Evolutionary conservation across 2,113 vertebrate genomes (phyloP), one percentile per base, ranked within the genome.

Genomic region (Aspidoscelis tigris): DNA sequence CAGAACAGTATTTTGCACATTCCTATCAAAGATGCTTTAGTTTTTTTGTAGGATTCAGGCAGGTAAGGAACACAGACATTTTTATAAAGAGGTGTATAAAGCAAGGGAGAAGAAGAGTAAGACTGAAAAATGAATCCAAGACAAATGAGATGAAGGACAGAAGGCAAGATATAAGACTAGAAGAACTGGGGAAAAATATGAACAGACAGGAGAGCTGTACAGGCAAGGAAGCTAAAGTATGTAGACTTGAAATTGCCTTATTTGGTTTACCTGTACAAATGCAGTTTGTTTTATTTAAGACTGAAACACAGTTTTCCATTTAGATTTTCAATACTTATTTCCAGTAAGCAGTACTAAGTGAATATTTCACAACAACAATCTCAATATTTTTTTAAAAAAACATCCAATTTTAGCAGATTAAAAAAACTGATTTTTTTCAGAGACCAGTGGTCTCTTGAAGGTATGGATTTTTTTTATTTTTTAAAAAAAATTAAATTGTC

Each of bases 391-490:
- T 61, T 61, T 78, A 81, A 90, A 92, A 72, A 71, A 33, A 81
- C 84, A 76, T 71, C 61, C 89, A 76, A 89, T 50, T 79, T 70
- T 75, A 14, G 76, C 43, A 58, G 33, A 65, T 73, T 85, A 85
- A 81, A 77, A 77, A 69, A 64, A 68, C 24, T 69, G 68, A 81
- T 61, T 18, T 4, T 41, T 50, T 85, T 50, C 4, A 39, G 90
- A 87, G 43, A 33, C 3, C 3, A 61, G 18, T 80, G 80, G 71
- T 83, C 26, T 61, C 18, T 61, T 16, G 14, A 61, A 24, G 64
- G 86, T 44, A 86, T 91, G 90, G 84, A 21, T 74, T 84, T 87
- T 88, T 91, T 80, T 89, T 81, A 77, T 44, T 83, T 79, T 11
- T 65, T 83, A 86, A 87, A 90, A 82, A 83, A 87, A 26, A 75